Evolutionary conservation across 2,888 invertebrate species (phyloP).

Genomic region (Vesta saturnalis): DNA sequence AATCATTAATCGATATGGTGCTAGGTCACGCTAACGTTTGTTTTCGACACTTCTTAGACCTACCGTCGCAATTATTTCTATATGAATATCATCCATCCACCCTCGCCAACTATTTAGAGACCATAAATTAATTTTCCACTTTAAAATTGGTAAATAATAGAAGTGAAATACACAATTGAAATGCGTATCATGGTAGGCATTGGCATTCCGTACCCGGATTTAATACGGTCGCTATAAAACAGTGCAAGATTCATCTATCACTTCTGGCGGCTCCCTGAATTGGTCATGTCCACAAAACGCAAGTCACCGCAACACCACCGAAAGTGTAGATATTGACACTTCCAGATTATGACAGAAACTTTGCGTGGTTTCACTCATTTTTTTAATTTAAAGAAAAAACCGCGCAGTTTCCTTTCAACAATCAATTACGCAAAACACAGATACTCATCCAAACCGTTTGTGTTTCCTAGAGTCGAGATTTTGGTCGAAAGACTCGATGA

Average conservation of each 20-base stretch:
- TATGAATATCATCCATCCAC: conserved; percentile 2
- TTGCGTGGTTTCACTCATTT: background rate
- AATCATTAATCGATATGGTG: conserved; percentile 51
- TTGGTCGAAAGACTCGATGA: conserved; percentile 33
- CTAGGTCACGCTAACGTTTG: conserved; percentile 47
- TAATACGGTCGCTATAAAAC: conserved; percentile 58
- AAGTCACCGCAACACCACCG: conserved; percentile 46
- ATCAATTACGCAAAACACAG: no score
- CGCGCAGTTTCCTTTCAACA: no score
- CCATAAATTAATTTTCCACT: conserved; percentile 33
- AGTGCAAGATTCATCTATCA: conserved; percentile 51
- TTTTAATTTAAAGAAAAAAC: no score
- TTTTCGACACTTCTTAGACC: conserved; percentile 16
- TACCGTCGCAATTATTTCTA: background rate
- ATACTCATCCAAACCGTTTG: no score
- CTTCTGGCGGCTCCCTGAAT: conserved; percentile 54
- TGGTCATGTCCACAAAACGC: conserved; percentile 50
- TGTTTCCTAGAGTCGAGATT: no score
- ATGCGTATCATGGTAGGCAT: conserved; percentile 59
- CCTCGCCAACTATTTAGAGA: conserved; percentile 18
- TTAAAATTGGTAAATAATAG: conserved; percentile 41
- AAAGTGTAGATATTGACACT: conserved; percentile 43
- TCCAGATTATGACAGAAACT: conserved; percentile 9
- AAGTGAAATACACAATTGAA: conserved; percentile 57
- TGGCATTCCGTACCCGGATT: conserved; percentile 61